phyloP scores from a whole-genome alignment of 2,888 invertebrate species.

The Acleris emargana region DNA sequence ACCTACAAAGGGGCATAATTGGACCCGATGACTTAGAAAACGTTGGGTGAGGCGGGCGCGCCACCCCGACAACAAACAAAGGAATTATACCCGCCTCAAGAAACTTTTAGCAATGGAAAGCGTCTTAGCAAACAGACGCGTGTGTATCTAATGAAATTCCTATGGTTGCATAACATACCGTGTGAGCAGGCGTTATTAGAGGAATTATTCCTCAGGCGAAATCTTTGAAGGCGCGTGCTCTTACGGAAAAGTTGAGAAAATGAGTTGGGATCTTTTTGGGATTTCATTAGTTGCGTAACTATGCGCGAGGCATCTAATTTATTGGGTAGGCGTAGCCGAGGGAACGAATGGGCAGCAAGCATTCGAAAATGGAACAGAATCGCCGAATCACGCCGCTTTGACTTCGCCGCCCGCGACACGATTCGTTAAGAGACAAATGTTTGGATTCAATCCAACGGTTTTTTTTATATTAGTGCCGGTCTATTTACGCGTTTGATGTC shows the following conservation, averaged over 20 bases:
- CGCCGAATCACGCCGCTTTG: conserved; percentile 82
- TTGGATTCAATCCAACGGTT: conserved; percentile 79
- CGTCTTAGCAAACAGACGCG: conserved; percentile 84
- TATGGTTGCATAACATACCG: conserved; percentile 84
- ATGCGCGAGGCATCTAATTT: conserved; percentile 81
- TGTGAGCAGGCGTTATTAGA: conserved; percentile 80
- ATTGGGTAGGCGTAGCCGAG: conserved; percentile 81
- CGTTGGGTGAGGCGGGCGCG: conserved; percentile 76
- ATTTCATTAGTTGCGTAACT: conserved; percentile 82
- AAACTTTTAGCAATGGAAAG: conserved; percentile 85
- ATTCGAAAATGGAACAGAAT: conserved; percentile 75
- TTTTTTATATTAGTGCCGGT: conserved; percentile 77
- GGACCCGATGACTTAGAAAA: conserved; percentile 84
- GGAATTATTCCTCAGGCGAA: conserved; percentile 80
- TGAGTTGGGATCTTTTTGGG: conserved; percentile 82
- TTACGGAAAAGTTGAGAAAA: conserved; percentile 83
- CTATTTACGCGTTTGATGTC: conserved; percentile 68
- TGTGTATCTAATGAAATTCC: conserved; percentile 85
- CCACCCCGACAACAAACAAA: conserved; percentile 81
- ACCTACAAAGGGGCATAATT: conserved; percentile 85
- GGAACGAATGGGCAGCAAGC: conserved; percentile 82
- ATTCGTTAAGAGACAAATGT: conserved; percentile 84
- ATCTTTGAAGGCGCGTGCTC: conserved; percentile 83
- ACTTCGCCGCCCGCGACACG: conserved; percentile 72
- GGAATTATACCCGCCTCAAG: conserved; percentile 85